Evolutionary conservation across 2,797 vertebrate species (phyloP), one percentile per base, ranked within the genome.

Genomic region (Thaleichthys pacificus): DNA sequence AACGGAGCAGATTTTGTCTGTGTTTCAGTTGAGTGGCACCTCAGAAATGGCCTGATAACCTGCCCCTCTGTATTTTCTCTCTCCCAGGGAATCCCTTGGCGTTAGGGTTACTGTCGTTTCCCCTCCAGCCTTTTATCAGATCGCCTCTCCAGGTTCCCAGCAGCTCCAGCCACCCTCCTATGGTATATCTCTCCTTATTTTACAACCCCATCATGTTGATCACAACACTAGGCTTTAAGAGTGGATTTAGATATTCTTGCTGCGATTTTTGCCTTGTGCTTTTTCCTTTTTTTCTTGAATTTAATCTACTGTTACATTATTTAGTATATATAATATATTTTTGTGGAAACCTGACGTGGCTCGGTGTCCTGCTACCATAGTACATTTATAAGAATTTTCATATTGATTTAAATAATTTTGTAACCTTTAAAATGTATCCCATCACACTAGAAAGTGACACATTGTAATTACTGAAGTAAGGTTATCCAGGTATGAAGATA

Each of bases 41-140:
- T 87, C 89, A 86, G 92, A 91, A 92, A 91, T 75, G 75, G 77
- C 74, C 85, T 87, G 85, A 91, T 91, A 91, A 91, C 86, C 85
- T 86, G 83, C 75, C 77, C 90, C 86, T 87, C 82, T 81, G 69
- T 85, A 80, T 85, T 84, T 91, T 92, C 91, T 88, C 86, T 79
- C 86, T 88, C 78, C 51, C 85, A 87, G 89, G 90, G 90, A 89
- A 87, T 89, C 84, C 82, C 76, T 77, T 90, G 90, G 93, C 92
- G 89, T 87, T 73, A 88, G 90, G 85, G 85, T 86, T 86, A 80
- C 85, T 91, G 93, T 92, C 87, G 88, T 89, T 88, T 91, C 82
- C 93, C 90, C 87, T 75, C 85, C 83, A 87, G 90, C 86, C 79
- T 76, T 88, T 91, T 91, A 92, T 90, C 87, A 91, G 93, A 95